Percentiles rank a stretch among this genome's conserved stretches.
These are phyloP conservation scores for Octomys mimax DNA, from an alignment of 2,797 vertebrate species.

Conservation along the genomic window DNA sequence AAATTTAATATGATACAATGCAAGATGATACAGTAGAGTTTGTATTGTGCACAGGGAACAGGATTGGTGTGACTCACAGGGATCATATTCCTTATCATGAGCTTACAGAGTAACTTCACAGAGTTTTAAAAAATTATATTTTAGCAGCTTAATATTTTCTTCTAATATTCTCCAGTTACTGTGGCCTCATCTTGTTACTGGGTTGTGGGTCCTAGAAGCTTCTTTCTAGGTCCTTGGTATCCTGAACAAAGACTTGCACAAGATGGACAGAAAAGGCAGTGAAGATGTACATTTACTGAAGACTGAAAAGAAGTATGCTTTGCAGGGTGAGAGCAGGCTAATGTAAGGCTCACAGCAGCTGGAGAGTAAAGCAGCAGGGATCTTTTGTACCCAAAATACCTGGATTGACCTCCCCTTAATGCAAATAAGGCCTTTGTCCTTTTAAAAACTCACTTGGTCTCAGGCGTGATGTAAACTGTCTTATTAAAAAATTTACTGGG, in stretches of 20 bases:
- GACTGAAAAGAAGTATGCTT: background rate
- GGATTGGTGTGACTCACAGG: slow-evolving; percentile 60
- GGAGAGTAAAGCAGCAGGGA: background rate
- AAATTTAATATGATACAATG: slow-evolving; percentile 74
- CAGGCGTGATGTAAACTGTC: background rate
- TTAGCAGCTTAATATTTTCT: slow-evolving; percentile 35
- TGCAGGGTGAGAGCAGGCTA: background rate
- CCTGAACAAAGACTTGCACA: background rate
- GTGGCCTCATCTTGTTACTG: background rate
- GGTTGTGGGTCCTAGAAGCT: background rate
- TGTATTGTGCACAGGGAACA: slow-evolving; percentile 67
- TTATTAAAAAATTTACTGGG: background rate
- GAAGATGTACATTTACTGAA: background rate
- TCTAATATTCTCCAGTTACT: background rate
- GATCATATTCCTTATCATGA: slow-evolving; percentile 50
- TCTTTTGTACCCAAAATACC: background rate
- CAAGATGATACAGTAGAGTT: slow-evolving; percentile 69
- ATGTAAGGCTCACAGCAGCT: background rate
- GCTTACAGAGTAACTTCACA: slow-evolving; percentile 22
- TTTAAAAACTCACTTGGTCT: background rate
- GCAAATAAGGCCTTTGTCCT: background rate
- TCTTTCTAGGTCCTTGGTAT: background rate
- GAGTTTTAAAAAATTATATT: slow-evolving; percentile 52
- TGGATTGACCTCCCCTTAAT: background rate
- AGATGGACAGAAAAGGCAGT: background rate